Evolutionary conservation across 1,140 invertebrate species (phyloP), one percentile per base, ranked within the genome.

Genomic region (Heliothis subflexa): DNA sequence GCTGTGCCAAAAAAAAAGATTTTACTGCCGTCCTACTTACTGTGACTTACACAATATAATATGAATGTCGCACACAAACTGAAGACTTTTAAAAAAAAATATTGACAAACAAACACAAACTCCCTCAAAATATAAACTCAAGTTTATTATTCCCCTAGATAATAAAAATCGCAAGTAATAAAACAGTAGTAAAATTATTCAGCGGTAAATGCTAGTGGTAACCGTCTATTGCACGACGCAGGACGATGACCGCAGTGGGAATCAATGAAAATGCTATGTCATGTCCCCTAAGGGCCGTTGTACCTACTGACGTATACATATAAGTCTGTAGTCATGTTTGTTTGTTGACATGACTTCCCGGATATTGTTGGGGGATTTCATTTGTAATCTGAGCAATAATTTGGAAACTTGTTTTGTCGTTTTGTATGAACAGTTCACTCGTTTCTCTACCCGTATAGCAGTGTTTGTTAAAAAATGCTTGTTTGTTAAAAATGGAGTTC

Each of bases 241-340:
- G 54, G 70, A 73, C 68, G 73, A 78, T 73, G 78, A 78, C 78
- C 78, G 78, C 13, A 3, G 49, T 25, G 59, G 61, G 71, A 74
- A 79, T 79, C 78, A 79, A 79, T 79, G 78, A 74, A 66, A 79
- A 74, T 74, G 62, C 78, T 74, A 40, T 74, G 45, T 64, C 71
- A 79, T 68, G 70, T 73, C 71, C 57, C 57, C 49, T 70, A 28
- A 62, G 68, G 70, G 47, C 25, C 33, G 59, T 64, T 61, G 18
- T 72, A 33, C 70, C 70, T 40, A 72, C 70, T 16, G 61, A 47
- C 33, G 9, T 13, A 40, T 47, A 11, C 13, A 33, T 18, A 16
- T 45, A 40, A 5, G 33, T 40, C n/a, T 12, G 14, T 64, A 64
- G 14, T 9, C 14, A 47, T 45, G 33, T 61, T 21, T 64, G 68